A percentile compares a stretch with the other conserved stretches of the same genome.
These are phyloP conservation scores for Nothoprocta pentlandii DNA, from an alignment of 2,113 vertebrate species.

Conservation along the genomic window DNA sequence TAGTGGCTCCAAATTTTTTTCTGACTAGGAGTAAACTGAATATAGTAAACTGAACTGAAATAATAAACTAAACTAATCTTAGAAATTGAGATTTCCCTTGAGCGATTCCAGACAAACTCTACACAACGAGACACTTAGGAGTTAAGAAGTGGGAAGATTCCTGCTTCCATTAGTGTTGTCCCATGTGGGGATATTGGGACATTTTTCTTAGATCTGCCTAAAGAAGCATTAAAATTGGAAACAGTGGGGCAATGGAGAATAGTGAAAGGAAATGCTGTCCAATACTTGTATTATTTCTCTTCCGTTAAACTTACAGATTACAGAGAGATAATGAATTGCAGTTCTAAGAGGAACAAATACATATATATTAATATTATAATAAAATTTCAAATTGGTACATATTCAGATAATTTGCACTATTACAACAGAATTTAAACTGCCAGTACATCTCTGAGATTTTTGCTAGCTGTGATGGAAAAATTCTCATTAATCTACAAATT, in stretches of 20 bases:
- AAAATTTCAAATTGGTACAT: neutral
- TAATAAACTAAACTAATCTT: neutral
- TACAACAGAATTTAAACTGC: neutral
- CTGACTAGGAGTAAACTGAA: neutral
- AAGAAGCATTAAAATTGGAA: neutral
- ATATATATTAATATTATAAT: neutral
- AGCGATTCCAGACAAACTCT: constrained; percentile 13
- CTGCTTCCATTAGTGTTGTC: neutral
- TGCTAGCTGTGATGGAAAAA: neutral
- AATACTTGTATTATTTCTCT: neutral
- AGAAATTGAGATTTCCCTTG: neutral
- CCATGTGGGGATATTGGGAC: neutral
- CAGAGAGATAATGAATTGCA: neutral
- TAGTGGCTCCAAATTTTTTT: neutral
- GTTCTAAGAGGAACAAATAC: neutral
- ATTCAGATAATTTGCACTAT: neutral
- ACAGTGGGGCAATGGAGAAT: neutral
- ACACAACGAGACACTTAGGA: neutral
- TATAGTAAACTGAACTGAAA: no score
- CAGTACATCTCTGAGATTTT: neutral
- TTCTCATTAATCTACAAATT: neutral
- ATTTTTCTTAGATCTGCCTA: neutral
- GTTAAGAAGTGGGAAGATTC: neutral
- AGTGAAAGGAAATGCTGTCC: neutral
- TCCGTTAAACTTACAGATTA: neutral